phyloP scores from a whole-genome alignment of 2,113 vertebrate genomes.

The cat (Felis catus) region F.catus_Fca126_mat1.0 CM031412.1:137957501-137958000 shows the following conservation, averaged over 20 bases:
- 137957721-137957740: not conserved
- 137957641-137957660: conserved; percentile 27
- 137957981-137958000: not conserved
- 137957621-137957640: not conserved
- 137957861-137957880: not conserved
- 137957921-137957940: not conserved
- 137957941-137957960: not conserved
- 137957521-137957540: not conserved
- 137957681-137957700: not conserved
- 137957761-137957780: not conserved
- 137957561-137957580: not conserved
- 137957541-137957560: conserved; percentile 13
- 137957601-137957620: not conserved
- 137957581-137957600: not conserved
- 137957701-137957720: not conserved
- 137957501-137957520: not conserved
- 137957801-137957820: not conserved
- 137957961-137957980: not conserved
- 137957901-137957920: not conserved
- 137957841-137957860: not conserved
- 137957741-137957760: not conserved
- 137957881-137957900: not conserved
- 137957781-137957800: not conserved
- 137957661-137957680: not conserved
- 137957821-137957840: not conserved